These are phyloP conservation scores for Crypturellus tataupa DNA, from an alignment of 2,797 vertebrate species.

Conservation along the genomic window DNA sequence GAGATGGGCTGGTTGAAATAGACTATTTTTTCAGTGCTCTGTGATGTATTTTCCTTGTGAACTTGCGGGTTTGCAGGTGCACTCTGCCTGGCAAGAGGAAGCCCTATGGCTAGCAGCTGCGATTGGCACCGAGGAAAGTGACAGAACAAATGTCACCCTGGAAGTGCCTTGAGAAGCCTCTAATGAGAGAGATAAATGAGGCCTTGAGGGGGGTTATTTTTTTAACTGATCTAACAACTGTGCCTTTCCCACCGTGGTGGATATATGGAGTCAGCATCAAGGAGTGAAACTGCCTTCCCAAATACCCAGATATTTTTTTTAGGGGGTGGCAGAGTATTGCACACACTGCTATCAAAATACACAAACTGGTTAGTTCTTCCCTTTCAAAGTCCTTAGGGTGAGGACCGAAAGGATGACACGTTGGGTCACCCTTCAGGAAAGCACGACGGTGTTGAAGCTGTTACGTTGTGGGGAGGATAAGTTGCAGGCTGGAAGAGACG, in stretches of 20 bases:
- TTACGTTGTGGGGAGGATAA: neutral
- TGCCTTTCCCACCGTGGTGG: neutral
- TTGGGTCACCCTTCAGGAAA: neutral
- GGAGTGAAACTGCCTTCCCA: neutral
- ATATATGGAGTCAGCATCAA: neutral
- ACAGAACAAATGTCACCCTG: neutral
- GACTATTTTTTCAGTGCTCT: neutral
- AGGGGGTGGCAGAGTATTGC: neutral
- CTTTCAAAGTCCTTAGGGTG: accelerated
- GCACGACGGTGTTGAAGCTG: too few species aligned
- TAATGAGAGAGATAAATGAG: neutral
- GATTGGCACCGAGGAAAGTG: neutral
- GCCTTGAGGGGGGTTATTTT: neutral
- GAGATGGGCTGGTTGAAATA: neutral
- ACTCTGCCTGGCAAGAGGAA: neutral
- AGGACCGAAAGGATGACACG: neutral
- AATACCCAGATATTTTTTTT: neutral
- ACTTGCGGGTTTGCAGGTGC: neutral
- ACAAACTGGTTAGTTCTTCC: neutral
- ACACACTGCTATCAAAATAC: accelerated
- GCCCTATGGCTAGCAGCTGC: neutral
- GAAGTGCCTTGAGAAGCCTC: neutral
- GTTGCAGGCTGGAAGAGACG: neutral
- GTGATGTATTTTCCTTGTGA: neutral
- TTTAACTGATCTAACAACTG: neutral